phyloP scores from a whole-genome alignment of 2,797 vertebrate species.

The Cryptoblepharus egeriae region DNA sequence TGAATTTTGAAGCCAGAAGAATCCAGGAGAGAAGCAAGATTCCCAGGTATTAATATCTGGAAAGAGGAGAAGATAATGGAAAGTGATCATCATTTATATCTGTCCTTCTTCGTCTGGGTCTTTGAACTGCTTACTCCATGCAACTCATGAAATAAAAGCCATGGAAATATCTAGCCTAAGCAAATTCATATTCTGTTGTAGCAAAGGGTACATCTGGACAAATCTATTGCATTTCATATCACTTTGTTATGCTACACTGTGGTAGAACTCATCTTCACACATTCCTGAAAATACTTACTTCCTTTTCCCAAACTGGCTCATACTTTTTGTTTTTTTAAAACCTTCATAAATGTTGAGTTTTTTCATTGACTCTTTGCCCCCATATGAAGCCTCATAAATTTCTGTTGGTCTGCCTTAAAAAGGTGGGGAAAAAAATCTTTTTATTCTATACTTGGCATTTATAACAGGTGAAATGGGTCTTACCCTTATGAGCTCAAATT shows the following conservation, averaged over 20 bases:
- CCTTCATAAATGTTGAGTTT: neutral
- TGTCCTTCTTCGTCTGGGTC: neutral
- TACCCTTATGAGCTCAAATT: neutral
- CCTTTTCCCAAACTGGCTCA: neutral
- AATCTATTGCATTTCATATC: neutral
- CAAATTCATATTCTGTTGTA: neutral
- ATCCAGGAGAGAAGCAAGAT: rapidly evolving
- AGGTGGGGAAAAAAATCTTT: no score
- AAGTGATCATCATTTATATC: neutral
- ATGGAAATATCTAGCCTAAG: neutral
- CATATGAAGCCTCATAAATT: neutral
- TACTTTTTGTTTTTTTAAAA: neutral
- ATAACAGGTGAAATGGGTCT: no score
- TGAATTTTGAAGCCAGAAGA: neutral
- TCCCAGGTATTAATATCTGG: conserved; percentile 2
- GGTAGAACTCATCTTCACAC: neutral
- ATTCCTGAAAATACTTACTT: neutral
- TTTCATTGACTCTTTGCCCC: neutral
- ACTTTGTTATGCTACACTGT: neutral
- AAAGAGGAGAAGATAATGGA: neutral
- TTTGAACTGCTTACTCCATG: neutral
- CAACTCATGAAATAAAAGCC: neutral
- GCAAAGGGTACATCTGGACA: neutral
- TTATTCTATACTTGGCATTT: no score
- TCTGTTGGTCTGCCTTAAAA: neutral